Conservation (phyloP, 53 echinoderm and acorn worm species). For the Paelopatides confundens region DNA sequence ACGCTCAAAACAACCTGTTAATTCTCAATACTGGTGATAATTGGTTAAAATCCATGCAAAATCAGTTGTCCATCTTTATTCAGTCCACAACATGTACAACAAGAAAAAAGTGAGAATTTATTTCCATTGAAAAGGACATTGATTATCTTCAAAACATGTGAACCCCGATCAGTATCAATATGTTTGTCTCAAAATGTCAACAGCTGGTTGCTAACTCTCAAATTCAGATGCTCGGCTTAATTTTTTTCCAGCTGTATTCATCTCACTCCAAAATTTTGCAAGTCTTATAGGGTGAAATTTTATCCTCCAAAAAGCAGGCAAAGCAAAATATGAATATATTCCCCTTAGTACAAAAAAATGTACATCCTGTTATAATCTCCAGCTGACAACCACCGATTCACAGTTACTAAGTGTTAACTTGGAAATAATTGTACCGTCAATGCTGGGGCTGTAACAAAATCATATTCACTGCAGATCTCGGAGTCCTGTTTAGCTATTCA, state of each 20-base stretch:
- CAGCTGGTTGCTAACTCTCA: constrained; percentile 41
- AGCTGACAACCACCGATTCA: constrained; percentile 35
- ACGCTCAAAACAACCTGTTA: constrained; percentile 47
- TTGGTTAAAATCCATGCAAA: neutral
- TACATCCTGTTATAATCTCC: constrained; percentile 34
- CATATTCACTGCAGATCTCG: constrained; percentile 36
- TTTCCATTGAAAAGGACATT: constrained; percentile 1
- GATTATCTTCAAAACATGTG: neutral
- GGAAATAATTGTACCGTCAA: constrained; percentile 47
- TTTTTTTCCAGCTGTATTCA: neutral
- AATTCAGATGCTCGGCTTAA: neutral
- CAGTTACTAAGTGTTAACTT: constrained; percentile 29
- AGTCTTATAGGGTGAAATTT: neutral
- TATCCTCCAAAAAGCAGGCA: neutral
- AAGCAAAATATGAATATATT: neutral
- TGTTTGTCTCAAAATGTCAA: constrained; percentile 22
- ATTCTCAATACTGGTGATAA: neutral
- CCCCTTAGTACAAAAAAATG: neutral
- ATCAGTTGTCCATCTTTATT: neutral
- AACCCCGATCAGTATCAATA: constrained; percentile 32
- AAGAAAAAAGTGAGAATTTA: neutral
- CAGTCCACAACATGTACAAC: neutral
- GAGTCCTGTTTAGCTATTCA: constrained; percentile 51
- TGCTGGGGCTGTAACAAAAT: constrained; percentile 59
- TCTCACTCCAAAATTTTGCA: constrained; percentile 9